phyloP scores from a whole-genome alignment of 2,888 invertebrate genomes.

The Agrochola lota region DNA sequence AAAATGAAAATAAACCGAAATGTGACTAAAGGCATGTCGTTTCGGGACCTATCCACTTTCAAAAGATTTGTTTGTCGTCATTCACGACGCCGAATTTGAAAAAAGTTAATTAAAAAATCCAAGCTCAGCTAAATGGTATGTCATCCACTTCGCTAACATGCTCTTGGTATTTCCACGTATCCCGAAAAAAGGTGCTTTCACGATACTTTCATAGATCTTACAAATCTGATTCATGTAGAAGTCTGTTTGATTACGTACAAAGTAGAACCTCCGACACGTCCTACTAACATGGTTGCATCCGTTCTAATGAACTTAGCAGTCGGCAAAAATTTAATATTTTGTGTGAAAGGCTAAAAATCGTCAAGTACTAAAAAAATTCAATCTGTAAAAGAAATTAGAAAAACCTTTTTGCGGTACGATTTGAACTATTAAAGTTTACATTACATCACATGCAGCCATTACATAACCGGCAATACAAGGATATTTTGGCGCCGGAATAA shows the following conservation, averaged over 20 bases:
- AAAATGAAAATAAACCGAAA: not conserved
- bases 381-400: not conserved
- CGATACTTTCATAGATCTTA: not conserved
- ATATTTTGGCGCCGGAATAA: too few species aligned
- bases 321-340: slow-evolving; percentile 38
- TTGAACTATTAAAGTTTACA: too few species aligned
- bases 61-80: too few species aligned
- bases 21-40: too few species aligned
- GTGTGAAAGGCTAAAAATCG: not conserved
- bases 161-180: not conserved
- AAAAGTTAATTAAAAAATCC: too few species aligned
- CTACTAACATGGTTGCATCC: not conserved
- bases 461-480: too few species aligned
- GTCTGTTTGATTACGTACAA: not conserved
- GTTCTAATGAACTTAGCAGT: slow-evolving; percentile 36
- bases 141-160: too few species aligned
- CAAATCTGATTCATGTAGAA: not conserved
- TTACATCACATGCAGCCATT: too few species aligned
- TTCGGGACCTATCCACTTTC: too few species aligned
- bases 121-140: too few species aligned
- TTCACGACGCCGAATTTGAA: too few species aligned
- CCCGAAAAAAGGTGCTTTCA: not conserved
- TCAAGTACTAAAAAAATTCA: not conserved
- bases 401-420: not conserved
- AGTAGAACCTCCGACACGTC: not conserved